Evolutionary conservation across 1,140 invertebrate species (phyloP), one percentile per base, ranked within the genome.

Genomic region (Monochamus saltuarius): DNA sequence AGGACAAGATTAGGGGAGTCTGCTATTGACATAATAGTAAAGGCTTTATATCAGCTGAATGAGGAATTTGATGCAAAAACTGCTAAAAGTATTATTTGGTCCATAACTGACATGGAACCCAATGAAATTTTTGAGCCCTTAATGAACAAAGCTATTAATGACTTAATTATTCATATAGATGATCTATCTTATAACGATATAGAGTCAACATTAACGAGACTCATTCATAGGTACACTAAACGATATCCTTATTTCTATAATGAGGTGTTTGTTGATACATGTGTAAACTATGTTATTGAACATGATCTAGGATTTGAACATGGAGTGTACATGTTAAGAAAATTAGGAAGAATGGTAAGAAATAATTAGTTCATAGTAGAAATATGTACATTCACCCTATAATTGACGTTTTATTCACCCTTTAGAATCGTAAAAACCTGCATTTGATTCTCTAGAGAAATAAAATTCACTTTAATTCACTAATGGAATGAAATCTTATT

Each of bases 161-260:
- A 78, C 47, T 57, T 84, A 37, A 67, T 75, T 14, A 67, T 80
- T 34, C 64, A 77, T 35, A 69, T 80, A 1, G 68, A 80, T 36
- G 55, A 75, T 6, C 72, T 84, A 34, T 59, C 69, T 1, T 78
- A 78, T 53, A 64, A 73, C 2, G 78, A 84, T 7, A 67, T 87
- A 9, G 65, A 81, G 13, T 70, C 66, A 13, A 77, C 80, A 0
- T 62, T 83, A 0, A 71, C 68, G 0, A 81, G 71, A 65, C 62
- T 85, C 14, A 73, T 75, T 14, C 64, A 63, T 19, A 38, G 77
- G 43, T 76, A 79, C 47, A 50, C 71, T 16, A 71, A 75, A 58
- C 79, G 77, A 49, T 74, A 78, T 53, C 69, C 72, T 17, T 75
- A 78, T 57, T 87, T 82, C 70, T 88, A 87, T 68, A 75, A 85